These are phyloP conservation scores for Aplochiton taeniatus DNA, from an alignment of 2,797 vertebrate genomes.

Conservation along the genomic window DNA sequence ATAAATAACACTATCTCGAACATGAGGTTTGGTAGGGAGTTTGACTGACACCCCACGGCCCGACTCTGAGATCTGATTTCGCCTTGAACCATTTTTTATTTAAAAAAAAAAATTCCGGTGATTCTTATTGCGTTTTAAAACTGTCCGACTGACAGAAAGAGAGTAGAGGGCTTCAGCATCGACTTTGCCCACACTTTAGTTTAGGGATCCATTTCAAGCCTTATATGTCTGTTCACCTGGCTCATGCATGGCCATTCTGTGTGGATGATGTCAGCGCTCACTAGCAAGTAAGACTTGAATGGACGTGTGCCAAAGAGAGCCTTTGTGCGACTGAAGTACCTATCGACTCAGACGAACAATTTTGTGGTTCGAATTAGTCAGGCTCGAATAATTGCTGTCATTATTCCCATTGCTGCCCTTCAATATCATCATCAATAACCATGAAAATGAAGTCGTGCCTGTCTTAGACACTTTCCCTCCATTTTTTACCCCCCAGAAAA, in stretches of 20 bases:
- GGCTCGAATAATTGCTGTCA: constrained; percentile 22
- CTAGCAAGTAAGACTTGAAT: constrained; percentile 73
- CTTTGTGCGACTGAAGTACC: constrained; percentile 61
- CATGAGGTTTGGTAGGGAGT: constrained; percentile 10
- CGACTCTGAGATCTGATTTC: too few relatives aligned
- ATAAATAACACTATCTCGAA: constrained; percentile 23
- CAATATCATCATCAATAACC: constrained; percentile 37
- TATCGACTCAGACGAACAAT: constrained; percentile 64
- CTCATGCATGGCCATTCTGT: too few relatives aligned
- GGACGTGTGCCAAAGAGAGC: constrained; percentile 71
- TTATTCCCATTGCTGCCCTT: constrained; percentile 47
- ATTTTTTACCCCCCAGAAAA: constrained; percentile 13
- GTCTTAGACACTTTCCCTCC: not conserved
- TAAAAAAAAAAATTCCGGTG: constrained; percentile 25
- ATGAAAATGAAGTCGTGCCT: constrained; percentile 1
- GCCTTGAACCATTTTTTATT: not conserved
- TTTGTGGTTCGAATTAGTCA: constrained; percentile 44
- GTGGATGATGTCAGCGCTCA: constrained; percentile 43
- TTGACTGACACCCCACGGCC: constrained; percentile 36
- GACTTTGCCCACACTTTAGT: constrained; percentile 81
- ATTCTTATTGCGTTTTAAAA: constrained; percentile 45
- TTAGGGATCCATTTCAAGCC: constrained; percentile 81
- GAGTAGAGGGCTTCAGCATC: constrained; percentile 56
- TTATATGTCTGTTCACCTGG: constrained; percentile 28
- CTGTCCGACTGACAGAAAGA: constrained; percentile 56